Evolutionary conservation across 2,113 vertebrate species (phyloP), one percentile per base, ranked within the genome.

Genomic region (Megaceryle maxima): DNA sequence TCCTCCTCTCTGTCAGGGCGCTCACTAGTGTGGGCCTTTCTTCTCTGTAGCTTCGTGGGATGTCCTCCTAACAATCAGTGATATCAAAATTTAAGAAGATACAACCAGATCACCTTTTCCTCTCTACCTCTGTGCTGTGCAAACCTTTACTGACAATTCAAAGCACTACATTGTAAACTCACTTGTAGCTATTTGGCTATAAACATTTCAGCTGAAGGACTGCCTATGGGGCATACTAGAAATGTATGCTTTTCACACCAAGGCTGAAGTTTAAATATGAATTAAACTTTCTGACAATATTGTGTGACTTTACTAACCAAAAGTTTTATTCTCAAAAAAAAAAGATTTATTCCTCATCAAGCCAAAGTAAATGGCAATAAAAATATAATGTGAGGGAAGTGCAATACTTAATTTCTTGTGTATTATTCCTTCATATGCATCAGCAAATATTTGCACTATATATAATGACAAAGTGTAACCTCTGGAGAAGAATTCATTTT

Each of bases 1-100:
- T 97, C 82, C 97, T 98, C 75, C 98, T 98, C 81, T 99, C 99
- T 0, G 98, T 97, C 91, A 98, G 96, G 29, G 98, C 88, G 0
- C 98, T 98, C 25, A 98, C 97, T 79, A 98, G 87, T 0, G 97
- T 96, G 6, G 98, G 97, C 80, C 98, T 97, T 63, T 99, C 99
- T 31, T 99, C 99, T 88, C 98, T 92, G 67, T 91, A 93, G 55
- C 64, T 90, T 83, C 98, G 97, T 16, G 97, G 98, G 10, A 88
- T 85, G 13, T 99, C 99, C 93, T 99, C 99, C 99, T 99, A 88
- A 83, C 17, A 90, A 84, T 2, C 11, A 73, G 35, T 5, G 22
- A 78, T 6, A 87, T 5, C 55, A 48, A 44, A 50, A 50, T 62
- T 70, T 10, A 75, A 78, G 41, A 43, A 59, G 43, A 50, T 35